Percentiles rank a stretch among this genome's conserved stretches.
phyloP scores from a whole-genome alignment of 2,797 vertebrate genomes.

The Spinus pinus region DNA sequence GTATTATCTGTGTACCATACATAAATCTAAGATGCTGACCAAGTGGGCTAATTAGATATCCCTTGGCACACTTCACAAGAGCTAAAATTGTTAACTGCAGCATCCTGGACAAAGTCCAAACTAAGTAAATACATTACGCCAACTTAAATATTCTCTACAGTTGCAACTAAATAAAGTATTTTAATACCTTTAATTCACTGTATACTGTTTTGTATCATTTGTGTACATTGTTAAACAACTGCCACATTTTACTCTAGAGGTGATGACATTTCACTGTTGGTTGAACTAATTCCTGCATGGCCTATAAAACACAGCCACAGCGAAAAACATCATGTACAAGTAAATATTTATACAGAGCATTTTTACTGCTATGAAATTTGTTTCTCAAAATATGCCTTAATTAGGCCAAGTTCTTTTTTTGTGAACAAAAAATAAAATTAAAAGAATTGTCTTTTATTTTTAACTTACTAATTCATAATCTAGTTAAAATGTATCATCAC shows the following conservation, averaged over 20 bases:
- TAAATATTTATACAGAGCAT: constrained; percentile 18
- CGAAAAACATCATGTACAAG: background rate
- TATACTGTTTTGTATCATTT: constrained; percentile 11
- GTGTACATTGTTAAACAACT: background rate
- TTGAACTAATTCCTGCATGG: constrained; percentile 3
- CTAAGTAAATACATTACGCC: background rate
- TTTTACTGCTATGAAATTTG: background rate
- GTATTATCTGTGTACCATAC: background rate
- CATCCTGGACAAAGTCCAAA: constrained; percentile 42
- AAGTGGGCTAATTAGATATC: constrained; percentile 54
- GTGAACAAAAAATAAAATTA: background rate
- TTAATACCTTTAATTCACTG: constrained; percentile 3
- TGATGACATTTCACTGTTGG: constrained; percentile 18
- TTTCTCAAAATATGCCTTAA: background rate
- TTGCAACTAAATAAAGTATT: constrained; percentile 29
- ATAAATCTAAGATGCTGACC: constrained; percentile 52
- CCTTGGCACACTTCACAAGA: constrained; percentile 40
- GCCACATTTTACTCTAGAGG: constrained; percentile 21
- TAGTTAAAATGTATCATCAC: background rate
- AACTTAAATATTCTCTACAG: constrained; percentile 31
- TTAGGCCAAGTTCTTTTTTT: background rate
- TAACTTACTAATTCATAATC: background rate
- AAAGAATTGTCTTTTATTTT: background rate
- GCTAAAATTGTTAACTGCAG: constrained; percentile 49
- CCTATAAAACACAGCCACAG: background rate